Evolutionary conservation across 2,113 vertebrate genomes (phyloP).

Genomic region (Oreocharis arfaki): DNA sequence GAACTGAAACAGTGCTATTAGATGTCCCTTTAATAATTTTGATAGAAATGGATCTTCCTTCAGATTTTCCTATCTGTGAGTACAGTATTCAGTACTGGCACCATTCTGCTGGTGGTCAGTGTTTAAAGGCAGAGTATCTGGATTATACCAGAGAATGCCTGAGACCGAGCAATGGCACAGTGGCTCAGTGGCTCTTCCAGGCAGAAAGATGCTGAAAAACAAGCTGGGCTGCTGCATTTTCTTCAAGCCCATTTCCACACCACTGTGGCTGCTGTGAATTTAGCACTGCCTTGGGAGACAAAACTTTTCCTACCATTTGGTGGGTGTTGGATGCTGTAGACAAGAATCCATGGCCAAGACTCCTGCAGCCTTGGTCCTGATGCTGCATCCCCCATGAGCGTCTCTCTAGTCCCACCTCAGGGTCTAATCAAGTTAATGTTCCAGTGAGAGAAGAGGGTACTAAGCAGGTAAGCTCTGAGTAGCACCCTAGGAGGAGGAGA

Average conservation of each 20-base stretch:
- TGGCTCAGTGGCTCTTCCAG: background rate
- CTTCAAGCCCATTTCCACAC: background rate
- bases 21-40: conserved; percentile 29
- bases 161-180: background rate
- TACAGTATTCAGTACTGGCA: background rate
- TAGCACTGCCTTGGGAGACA: background rate
- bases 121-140: background rate
- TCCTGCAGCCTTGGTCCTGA: background rate
- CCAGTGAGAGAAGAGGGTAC: background rate
- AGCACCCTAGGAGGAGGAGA: background rate
- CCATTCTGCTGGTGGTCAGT: background rate
- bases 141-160: background rate
- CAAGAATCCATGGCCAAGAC: background rate
- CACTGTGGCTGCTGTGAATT: background rate
- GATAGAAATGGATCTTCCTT: background rate
- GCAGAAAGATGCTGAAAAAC: background rate
- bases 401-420: background rate
- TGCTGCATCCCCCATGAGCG: background rate
- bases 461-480: background rate
- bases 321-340: background rate
- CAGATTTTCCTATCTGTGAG: background rate
- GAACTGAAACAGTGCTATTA: conserved; percentile 6
- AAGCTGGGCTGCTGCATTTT: background rate
- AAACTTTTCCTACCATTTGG: background rate
- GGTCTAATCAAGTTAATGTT: background rate